These are phyloP conservation scores for Gobionotothen gibberifrons DNA, from an alignment of 2,797 vertebrate species.

Conservation along the genomic window DNA sequence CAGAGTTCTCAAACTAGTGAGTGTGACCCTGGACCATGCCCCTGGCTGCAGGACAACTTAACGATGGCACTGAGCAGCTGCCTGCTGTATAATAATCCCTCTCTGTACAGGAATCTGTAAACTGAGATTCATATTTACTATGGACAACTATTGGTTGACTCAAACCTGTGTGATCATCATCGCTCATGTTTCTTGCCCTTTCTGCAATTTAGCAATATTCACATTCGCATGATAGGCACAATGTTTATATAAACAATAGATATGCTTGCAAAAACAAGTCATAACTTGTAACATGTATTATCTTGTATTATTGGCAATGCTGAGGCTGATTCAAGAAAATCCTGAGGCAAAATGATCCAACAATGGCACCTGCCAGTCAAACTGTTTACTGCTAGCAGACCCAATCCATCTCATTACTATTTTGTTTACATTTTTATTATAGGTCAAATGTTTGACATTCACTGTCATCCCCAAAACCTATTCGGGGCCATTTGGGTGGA, in stretches of 20 bases:
- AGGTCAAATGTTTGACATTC: neutral
- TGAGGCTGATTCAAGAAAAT: neutral
- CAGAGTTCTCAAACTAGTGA: neutral
- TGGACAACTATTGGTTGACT: neutral
- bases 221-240: neutral
- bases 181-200: neutral
- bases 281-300: neutral
- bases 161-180: neutral
- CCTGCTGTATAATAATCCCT: too few relatives aligned
- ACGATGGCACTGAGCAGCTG: too few relatives aligned
- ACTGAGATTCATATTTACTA: neutral
- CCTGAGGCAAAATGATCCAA: neutral
- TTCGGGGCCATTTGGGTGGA: too few relatives aligned
- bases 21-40: too few relatives aligned
- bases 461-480: neutral
- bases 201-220: neutral
- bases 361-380: constrained; percentile 1
- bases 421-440: neutral
- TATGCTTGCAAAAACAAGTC: neutral
- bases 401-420: neutral
- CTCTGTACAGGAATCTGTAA: too few relatives aligned
- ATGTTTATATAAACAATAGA: neutral
- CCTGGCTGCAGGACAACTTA: too few relatives aligned
- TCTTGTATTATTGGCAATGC: neutral
- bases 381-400: neutral